These are phyloP conservation scores for Limnephilus rhombicus DNA, from an alignment of 2,888 invertebrate species.

Conservation along the genomic window DNA sequence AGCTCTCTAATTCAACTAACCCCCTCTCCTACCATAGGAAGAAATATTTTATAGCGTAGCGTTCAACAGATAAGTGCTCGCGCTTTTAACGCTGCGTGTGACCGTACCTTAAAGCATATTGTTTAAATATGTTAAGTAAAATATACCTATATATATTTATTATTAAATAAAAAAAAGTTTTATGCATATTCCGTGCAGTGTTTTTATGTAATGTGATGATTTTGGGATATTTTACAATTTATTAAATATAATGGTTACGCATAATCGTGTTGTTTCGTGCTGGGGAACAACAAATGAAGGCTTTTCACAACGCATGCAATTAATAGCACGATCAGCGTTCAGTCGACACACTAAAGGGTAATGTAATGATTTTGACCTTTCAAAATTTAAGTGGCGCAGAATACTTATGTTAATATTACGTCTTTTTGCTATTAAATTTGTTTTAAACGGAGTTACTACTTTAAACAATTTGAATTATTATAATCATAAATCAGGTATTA, in stretches of 20 bases:
- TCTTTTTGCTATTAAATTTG: not conserved
- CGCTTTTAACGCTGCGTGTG: no score
- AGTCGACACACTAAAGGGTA: not conserved
- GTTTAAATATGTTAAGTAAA: no score
- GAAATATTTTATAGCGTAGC: no score
- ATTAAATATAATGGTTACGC: not conserved
- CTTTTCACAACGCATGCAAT: conserved; percentile 9
- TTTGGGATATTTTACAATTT: not conserved
- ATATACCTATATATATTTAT: no score
- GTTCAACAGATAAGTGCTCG: no score
- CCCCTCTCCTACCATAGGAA: no score
- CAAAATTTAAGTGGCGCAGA: not conserved
- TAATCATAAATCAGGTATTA: not conserved
- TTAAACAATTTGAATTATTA: not conserved
- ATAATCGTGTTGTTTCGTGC: not conserved
- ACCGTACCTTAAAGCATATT: no score
- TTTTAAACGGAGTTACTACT: not conserved
- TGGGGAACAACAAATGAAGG: not conserved
- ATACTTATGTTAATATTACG: not conserved
- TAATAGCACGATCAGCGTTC: not conserved
- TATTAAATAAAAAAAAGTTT: no score
- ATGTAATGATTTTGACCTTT: conserved; percentile 1
- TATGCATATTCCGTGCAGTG: no score
- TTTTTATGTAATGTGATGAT: not conserved
- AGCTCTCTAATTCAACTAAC: no score